phyloP scores from a whole-genome alignment of 2,113 vertebrate genomes.

The Embiotoca jacksoni region DNA sequence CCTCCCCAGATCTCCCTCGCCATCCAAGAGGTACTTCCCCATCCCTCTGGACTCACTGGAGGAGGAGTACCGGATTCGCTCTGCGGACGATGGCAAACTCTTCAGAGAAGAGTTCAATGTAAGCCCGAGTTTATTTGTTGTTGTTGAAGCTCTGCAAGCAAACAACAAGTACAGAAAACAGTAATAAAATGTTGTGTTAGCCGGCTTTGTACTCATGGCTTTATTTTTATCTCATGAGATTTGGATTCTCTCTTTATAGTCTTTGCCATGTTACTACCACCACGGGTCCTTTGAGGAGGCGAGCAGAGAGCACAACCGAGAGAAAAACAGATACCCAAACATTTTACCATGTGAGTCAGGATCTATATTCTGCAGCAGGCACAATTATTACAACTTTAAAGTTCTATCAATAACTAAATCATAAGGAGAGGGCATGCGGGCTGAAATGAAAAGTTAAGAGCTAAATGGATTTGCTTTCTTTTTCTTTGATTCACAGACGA shows the following conservation, averaged over 20 bases:
- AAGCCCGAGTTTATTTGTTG: constrained; percentile 68
- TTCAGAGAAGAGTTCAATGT: constrained; percentile 96
- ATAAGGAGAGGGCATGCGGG: constrained; percentile 30
- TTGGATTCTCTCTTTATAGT: constrained; percentile 82
- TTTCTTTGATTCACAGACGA: constrained; percentile 85
- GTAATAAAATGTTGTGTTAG: constrained; percentile 63
- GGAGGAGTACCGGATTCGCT: constrained; percentile 90
- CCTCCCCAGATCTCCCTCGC: constrained; percentile 91
- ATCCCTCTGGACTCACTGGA: constrained; percentile 90
- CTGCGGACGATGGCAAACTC: constrained; percentile 91
- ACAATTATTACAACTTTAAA: constrained; percentile 43
- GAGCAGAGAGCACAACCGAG: constrained; percentile 93
- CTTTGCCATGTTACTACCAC: constrained; percentile 88
- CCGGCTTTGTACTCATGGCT: constrained; percentile 54
- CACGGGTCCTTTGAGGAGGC: constrained; percentile 93
- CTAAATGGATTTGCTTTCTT: constrained; percentile 5
- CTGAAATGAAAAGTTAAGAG: not conserved
- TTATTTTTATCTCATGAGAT: constrained; percentile 67
- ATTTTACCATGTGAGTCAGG: constrained; percentile 94
- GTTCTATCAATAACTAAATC: constrained; percentile 57
- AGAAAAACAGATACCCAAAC: constrained; percentile 97
- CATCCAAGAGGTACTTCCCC: constrained; percentile 92
- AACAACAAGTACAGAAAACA: constrained; percentile 47
- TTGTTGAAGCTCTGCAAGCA: constrained; percentile 44
- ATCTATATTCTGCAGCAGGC: constrained; percentile 43